Conservation (phyloP, 2,113 vertebrate species). For the Seriola quinqueradiata region DNA sequence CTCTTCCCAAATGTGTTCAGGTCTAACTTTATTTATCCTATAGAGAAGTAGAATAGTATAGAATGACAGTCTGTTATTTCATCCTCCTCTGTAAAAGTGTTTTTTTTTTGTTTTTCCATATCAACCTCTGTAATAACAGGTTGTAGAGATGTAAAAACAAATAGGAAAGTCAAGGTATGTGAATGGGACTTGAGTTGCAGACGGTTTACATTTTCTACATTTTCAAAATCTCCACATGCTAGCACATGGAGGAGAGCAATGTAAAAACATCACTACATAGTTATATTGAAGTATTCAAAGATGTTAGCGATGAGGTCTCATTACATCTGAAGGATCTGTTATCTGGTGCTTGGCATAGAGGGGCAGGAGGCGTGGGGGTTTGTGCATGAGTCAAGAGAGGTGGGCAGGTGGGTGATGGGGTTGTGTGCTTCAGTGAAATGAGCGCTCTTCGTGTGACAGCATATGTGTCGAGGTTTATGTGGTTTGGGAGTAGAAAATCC, state of each 20-base stretch:
- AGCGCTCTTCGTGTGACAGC: slow-evolving; percentile 24
- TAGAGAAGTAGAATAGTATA: background rate
- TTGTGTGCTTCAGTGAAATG: slow-evolving; percentile 33
- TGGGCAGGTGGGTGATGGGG: background rate
- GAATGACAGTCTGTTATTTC: slow-evolving; percentile 15
- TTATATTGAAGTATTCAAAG: slow-evolving; percentile 2
- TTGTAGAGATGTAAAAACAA: slow-evolving; percentile 11
- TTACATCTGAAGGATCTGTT: slow-evolving; percentile 50
- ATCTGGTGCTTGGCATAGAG: slow-evolving; percentile 31
- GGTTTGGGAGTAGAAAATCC: background rate
- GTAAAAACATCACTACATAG: slow-evolving; percentile 6
- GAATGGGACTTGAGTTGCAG: slow-evolving; percentile 1
- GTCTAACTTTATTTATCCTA: background rate
- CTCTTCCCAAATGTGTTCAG: slow-evolving; percentile 1
- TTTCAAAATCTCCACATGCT: no score
- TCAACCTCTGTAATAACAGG: slow-evolving; percentile 16
- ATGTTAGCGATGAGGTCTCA: slow-evolving; percentile 23
- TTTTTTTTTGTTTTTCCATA: background rate
- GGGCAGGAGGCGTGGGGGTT: background rate
- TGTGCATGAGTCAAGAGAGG: slow-evolving; percentile 15
- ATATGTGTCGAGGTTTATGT: slow-evolving; percentile 23
- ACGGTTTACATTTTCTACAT: background rate
- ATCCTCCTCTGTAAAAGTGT: background rate
- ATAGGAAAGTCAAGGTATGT: background rate
- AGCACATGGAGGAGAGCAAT: background rate